phyloP scores from a whole-genome alignment of 2,113 vertebrate species.

The Corythoichthys intestinalis region DNA sequence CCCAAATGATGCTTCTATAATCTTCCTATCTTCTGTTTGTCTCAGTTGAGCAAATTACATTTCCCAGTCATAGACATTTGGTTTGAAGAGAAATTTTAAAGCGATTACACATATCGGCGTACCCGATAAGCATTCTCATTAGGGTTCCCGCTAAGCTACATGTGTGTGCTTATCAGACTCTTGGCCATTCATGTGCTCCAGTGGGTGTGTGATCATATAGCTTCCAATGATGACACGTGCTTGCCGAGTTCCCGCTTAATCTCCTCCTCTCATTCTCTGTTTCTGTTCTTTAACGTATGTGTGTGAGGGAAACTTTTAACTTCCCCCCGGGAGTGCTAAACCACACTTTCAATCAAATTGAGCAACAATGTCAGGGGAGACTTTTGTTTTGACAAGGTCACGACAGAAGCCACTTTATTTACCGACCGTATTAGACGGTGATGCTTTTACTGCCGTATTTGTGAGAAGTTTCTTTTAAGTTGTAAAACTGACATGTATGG shows the following conservation, averaged over 20 bases:
- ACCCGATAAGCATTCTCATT: slow-evolving; percentile 52
- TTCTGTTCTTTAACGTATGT: neutral
- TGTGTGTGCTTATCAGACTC: slow-evolving; percentile 42
- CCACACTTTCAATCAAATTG: slow-evolving; percentile 61
- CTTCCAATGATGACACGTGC: slow-evolving; percentile 42
- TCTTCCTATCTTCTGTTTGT: slow-evolving; percentile 25
- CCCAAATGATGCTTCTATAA: slow-evolving; percentile 55
- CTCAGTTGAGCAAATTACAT: slow-evolving; percentile 49
- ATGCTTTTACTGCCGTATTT: slow-evolving; percentile 32
- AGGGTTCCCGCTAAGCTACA: slow-evolving; percentile 43
- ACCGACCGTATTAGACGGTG: slow-evolving; percentile 29
- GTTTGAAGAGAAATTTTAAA: slow-evolving; percentile 61
- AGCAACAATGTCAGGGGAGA: slow-evolving; percentile 42
- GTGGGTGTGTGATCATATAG: slow-evolving; percentile 57
- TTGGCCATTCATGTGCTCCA: slow-evolving; percentile 45
- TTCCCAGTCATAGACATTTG: slow-evolving; percentile 50
- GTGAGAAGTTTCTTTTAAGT: slow-evolving; percentile 28
- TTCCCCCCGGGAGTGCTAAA: slow-evolving; percentile 59
- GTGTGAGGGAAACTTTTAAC: slow-evolving; percentile 38
- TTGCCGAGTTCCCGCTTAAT: slow-evolving; percentile 34
- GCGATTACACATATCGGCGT: slow-evolving; percentile 59
- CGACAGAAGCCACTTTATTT: slow-evolving; percentile 56
- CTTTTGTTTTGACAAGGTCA: slow-evolving; percentile 66
- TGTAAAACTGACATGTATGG: slow-evolving; percentile 16
- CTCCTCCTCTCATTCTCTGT: slow-evolving; percentile 10